A percentile compares a stretch with the other conserved stretches of the same genome.
phyloP scores from a whole-genome alignment of 2,888 invertebrate genomes.

The Gymnoscelis rufifasciata region DNA sequence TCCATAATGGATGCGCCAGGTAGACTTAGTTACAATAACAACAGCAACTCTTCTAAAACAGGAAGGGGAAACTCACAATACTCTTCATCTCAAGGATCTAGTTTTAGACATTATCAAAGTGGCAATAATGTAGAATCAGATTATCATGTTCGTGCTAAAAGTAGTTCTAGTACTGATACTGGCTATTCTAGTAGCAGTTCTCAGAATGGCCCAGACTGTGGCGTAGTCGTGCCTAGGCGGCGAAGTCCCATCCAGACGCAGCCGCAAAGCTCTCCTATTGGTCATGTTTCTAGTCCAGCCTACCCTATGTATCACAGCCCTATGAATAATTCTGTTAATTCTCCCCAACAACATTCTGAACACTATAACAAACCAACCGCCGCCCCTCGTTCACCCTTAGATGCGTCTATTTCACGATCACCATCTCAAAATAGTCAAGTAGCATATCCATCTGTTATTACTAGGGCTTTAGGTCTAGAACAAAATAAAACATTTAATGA shows the following conservation, averaged over 20 bases:
- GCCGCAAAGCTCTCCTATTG: conserved; percentile 85
- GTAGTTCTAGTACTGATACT: conserved; percentile 81
- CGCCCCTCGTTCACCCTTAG: conserved; percentile 84
- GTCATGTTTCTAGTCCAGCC: conserved; percentile 87
- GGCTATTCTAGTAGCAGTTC: conserved; percentile 81
- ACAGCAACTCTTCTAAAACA: conserved; percentile 71
- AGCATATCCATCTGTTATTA: conserved; percentile 91
- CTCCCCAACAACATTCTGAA: conserved; percentile 83
- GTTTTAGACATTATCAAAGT: conserved; percentile 82
- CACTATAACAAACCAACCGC: conserved; percentile 70
- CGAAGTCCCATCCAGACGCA: conserved; percentile 85
- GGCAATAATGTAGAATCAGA: conserved; percentile 80
- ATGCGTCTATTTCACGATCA: conserved; percentile 83
- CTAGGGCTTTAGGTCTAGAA: conserved; percentile 83
- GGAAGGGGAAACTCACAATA: conserved; percentile 75
- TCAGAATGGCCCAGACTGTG: conserved; percentile 83
- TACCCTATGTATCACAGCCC: conserved; percentile 93
- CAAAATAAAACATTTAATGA: conserved; percentile 77
- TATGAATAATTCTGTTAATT: conserved; percentile 86
- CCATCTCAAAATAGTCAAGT: conserved; percentile 81
- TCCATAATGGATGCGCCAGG: conserved; percentile 86
- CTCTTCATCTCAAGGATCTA: conserved; percentile 68
- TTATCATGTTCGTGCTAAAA: conserved; percentile 80
- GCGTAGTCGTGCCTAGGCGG: conserved; percentile 82
- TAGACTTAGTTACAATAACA: conserved; percentile 79